These are phyloP conservation scores for Antitype chi DNA, from an alignment of 2,888 invertebrate species.

Conservation along the genomic window DNA sequence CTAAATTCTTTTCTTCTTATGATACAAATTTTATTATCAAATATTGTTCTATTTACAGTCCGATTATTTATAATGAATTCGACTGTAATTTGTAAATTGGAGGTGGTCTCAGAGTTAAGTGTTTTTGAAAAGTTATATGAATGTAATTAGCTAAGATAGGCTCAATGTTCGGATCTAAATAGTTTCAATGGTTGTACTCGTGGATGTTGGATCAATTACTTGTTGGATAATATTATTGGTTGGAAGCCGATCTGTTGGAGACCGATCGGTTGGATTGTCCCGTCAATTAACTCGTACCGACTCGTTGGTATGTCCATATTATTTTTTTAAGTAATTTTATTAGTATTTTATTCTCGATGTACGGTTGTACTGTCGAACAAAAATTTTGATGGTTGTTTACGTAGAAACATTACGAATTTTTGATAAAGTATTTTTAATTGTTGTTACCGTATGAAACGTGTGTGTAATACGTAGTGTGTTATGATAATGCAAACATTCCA, in stretches of 20 bases:
- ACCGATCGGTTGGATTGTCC: constrained; percentile 78
- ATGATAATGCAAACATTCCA: constrained; percentile 83
- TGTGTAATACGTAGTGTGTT: constrained; percentile 76
- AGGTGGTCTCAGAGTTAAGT: constrained; percentile 73
- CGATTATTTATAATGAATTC: constrained; percentile 11
- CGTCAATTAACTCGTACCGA: constrained; percentile 85
- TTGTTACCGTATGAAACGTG: constrained; percentile 85
- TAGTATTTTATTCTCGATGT: constrained; percentile 74
- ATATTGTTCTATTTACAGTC: constrained; percentile 16
- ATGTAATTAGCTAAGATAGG: constrained; percentile 74
- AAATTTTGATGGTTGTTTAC: constrained; percentile 76
- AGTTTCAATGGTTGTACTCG: constrained; percentile 78
- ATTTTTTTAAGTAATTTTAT: constrained; percentile 85
- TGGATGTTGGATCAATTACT: constrained; percentile 73
- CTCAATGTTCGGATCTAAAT: constrained; percentile 78
- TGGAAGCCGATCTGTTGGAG: constrained; percentile 72
- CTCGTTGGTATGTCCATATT: constrained; percentile 86
- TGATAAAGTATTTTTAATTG: constrained; percentile 82
- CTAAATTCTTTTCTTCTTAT: constrained; percentile 9
- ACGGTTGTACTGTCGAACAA: constrained; percentile 69
- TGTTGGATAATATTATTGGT: constrained; percentile 71
- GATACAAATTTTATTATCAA: constrained; percentile 18
- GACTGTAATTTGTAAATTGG: constrained; percentile 23
- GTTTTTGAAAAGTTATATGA: constrained; percentile 76
- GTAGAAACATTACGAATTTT: constrained; percentile 75